Base-by-base conservation (phyloP, 2,113 vertebrate genomes). In the Onychostruthus taczanowskii region DNA sequence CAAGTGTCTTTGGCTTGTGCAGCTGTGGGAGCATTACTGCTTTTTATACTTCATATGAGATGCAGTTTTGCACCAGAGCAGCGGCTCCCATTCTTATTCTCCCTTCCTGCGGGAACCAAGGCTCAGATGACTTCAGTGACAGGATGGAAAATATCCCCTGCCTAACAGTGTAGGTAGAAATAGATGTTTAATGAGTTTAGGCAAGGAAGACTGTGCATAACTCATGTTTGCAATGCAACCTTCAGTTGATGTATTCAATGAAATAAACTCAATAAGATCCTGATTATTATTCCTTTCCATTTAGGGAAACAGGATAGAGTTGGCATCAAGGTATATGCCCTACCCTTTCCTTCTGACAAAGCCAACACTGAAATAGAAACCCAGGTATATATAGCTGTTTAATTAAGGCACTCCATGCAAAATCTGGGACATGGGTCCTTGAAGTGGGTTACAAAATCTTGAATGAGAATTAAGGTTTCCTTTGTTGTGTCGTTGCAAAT, bases 401-500 rank as follows among this genome's bases (percentile, higher is more conserved):
- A 46, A 58, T 83, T 63, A 63, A 95, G 68, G 43, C 16, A 26
- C 19, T 68, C 16, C 11, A 21, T 46, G 52, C 4, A 37, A 77
- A 56, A 69, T 70, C 39, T 74, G 50, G n/a, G 63, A 58, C 14
- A 19, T 10, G 17, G 7, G 3, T 33, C 62, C 13, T 58, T 94
- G 49, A 82, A 56, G 12, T 55, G 26, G n/a, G 44, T 62, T 74
- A 33, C 8, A 43, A 49, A 90, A 46, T 44, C 39, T 37, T 69
- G 37, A 58, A 26, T 30, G 20, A 77, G 22, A 22, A 35, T 74
- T 33, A 28, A 37, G 4, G 10, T 26, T 89, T 82, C 31, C 18
- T 80, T 63, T 82, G 13, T 28, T 53, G 58, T 33, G 8, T 61
- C 0, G 0, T 39, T 68, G 8, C 28, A 44, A 1, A 0, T 39